Evolutionary conservation across 2,797 vertebrate species (phyloP).

Genomic region (Cirrhinus mrigala): DNA sequence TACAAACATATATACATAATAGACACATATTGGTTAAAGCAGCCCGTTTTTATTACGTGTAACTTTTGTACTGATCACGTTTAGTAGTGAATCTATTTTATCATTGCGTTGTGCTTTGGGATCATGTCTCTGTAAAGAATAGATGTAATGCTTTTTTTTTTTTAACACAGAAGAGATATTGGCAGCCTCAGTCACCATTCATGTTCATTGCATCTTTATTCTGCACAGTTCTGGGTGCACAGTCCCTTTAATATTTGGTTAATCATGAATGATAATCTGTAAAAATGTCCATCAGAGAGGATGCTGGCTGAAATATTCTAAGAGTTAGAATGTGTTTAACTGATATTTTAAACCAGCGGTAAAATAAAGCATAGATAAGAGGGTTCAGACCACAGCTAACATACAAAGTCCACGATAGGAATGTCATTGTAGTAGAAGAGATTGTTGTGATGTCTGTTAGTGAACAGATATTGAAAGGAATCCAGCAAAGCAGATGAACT

Average conservation of each 20-base stretch:
- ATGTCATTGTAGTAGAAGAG: neutral
- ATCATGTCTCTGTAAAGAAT: no score
- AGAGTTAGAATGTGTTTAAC: neutral
- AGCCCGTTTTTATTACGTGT: no score
- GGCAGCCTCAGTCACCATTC: neutral
- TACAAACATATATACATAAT: no score
- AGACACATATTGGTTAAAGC: neutral
- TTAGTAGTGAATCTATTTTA: no score
- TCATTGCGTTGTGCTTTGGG: no score
- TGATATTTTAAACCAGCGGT: constrained; percentile 11
- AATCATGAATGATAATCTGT: neutral
- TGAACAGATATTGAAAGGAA: no score
- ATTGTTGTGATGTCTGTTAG: neutral
- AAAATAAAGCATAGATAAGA: constrained; percentile 14
- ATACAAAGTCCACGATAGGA: neutral
- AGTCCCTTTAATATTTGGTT: neutral
- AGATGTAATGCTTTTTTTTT: neutral
- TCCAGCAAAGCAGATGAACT: no score
- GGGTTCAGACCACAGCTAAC: neutral
- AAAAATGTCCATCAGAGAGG: neutral
- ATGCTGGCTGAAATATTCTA: neutral
- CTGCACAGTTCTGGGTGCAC: neutral
- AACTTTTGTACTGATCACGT: no score
- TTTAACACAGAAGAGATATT: no score
- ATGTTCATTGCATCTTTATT: neutral